These are phyloP conservation scores for Itoplectis maculator DNA, from an alignment of 2,888 invertebrate species.

Conservation along the genomic window DNA sequence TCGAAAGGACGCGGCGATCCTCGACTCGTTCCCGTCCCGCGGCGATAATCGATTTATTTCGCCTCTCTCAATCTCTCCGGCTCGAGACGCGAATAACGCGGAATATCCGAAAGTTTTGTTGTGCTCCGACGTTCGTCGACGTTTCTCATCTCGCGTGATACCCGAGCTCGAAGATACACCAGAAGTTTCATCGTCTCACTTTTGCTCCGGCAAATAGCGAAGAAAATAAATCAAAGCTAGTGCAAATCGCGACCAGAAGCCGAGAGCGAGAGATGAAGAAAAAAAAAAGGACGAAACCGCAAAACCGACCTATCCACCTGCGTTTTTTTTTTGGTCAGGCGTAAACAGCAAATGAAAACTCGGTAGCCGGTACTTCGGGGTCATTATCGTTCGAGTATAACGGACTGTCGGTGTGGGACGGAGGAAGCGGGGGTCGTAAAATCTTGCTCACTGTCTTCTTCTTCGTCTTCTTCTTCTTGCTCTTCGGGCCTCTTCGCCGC, in stretches of 20 bases:
- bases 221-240: slow-evolving; percentile 1
- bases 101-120: slow-evolving; percentile 42
- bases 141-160: slow-evolving; percentile 38
- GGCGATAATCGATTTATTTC: slow-evolving; percentile 71
- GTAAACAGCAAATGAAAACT: slow-evolving; percentile 68
- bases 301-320: slow-evolving; percentile 20
- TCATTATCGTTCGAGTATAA: slow-evolving; percentile 70
- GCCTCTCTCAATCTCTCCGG: slow-evolving; percentile 57
- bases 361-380: slow-evolving; percentile 69
- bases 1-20: slow-evolving; percentile 33
- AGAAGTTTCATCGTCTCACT: neutral
- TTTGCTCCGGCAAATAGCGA: neutral
- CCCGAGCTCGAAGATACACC: neutral
- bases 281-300: slow-evolving; percentile 27
- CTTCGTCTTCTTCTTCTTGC: slow-evolving; percentile 51
- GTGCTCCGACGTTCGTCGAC: slow-evolving; percentile 56
- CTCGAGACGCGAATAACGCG: slow-evolving; percentile 7
- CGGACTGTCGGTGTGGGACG: slow-evolving; percentile 52
- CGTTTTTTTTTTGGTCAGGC: slow-evolving; percentile 55
- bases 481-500: slow-evolving; percentile 24
- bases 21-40: slow-evolving; percentile 59
- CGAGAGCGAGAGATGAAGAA: no score
- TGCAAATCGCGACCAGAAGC: neutral
- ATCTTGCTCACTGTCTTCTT: slow-evolving; percentile 57
- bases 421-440: slow-evolving; percentile 59